Evolutionary conservation across 2,113 vertebrate species (phyloP).

Genomic region (Phalacrocorax aristotelis): DNA sequence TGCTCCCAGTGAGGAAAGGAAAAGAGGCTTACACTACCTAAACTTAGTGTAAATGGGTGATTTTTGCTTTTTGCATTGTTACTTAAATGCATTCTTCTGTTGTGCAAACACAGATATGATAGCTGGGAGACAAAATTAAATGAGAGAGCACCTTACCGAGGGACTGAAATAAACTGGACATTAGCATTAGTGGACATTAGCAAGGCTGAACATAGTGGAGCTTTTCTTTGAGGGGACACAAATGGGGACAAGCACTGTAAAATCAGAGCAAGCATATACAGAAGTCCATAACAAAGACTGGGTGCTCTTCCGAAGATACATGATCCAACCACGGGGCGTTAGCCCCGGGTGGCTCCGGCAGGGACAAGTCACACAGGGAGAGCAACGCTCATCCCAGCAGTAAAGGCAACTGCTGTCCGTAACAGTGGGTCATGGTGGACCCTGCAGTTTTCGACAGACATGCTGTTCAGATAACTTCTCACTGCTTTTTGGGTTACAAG

Average conservation of each 20-base stretch:
- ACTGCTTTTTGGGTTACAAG: neutral
- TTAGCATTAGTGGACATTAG: neutral
- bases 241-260: neutral
- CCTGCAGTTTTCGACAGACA: neutral
- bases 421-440: accelerated
- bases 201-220: neutral
- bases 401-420: accelerated
- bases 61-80: neutral
- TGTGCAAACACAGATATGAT: neutral
- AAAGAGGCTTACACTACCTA: neutral
- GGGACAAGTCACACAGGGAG: neutral
- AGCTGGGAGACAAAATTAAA: neutral
- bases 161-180: neutral
- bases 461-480: neutral
- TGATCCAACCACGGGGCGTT: accelerated
- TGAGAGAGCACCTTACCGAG: neutral
- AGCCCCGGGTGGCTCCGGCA: accelerated
- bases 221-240: neutral
- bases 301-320: neutral
- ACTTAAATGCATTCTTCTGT: neutral
- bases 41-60: neutral
- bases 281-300: neutral
- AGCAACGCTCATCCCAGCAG: neutral
- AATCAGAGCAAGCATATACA: accelerated
- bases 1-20: neutral